These are phyloP conservation scores for Thamnaconus septentrionalis DNA, from an alignment of 2,113 vertebrate genomes.

Conservation along the genomic window DNA sequence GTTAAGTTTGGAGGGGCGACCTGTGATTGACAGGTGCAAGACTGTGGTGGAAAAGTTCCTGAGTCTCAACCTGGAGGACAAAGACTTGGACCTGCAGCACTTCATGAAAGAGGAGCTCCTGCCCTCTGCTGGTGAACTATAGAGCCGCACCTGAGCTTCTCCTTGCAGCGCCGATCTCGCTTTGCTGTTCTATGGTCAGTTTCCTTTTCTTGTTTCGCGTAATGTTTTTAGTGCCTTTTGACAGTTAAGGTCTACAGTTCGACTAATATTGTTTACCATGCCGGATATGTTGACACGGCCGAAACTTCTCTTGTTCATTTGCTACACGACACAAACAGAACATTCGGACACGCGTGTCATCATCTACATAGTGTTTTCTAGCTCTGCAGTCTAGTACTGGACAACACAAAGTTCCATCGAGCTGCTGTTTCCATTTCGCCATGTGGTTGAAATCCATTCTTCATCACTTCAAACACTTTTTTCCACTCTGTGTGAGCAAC, in stretches of 20 bases:
- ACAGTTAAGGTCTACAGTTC: background rate
- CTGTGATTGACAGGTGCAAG: slow-evolving; percentile 75
- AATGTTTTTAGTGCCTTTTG: slow-evolving; percentile 2
- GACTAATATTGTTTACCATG: background rate
- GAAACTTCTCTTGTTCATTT: background rate
- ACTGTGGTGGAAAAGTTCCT: slow-evolving; percentile 87
- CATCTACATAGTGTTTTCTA: slow-evolving; percentile 7
- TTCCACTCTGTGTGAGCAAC: background rate
- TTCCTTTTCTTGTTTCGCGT: background rate
- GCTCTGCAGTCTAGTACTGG: background rate
- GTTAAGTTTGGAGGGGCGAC: background rate
- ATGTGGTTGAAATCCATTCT: slow-evolving; percentile 24
- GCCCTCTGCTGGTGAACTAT: slow-evolving; percentile 71
- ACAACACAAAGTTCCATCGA: slow-evolving; percentile 2
- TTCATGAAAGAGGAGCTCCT: slow-evolving; percentile 86
- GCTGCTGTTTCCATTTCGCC: slow-evolving; percentile 4
- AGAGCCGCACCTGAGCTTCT: slow-evolving; percentile 50
- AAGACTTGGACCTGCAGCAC: slow-evolving; percentile 76
- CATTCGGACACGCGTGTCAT: slow-evolving; percentile 2
- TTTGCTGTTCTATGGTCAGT: slow-evolving; percentile 18
- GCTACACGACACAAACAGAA: background rate
- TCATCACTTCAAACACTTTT: slow-evolving; percentile 20
- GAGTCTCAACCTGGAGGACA: slow-evolving; percentile 85
- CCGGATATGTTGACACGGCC: background rate
- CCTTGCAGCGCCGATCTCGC: background rate